A percentile compares a stretch with the other conserved stretches of the same genome.
phyloP scores from a whole-genome alignment of 2,888 invertebrate genomes.

The Gari tellinella region DNA sequence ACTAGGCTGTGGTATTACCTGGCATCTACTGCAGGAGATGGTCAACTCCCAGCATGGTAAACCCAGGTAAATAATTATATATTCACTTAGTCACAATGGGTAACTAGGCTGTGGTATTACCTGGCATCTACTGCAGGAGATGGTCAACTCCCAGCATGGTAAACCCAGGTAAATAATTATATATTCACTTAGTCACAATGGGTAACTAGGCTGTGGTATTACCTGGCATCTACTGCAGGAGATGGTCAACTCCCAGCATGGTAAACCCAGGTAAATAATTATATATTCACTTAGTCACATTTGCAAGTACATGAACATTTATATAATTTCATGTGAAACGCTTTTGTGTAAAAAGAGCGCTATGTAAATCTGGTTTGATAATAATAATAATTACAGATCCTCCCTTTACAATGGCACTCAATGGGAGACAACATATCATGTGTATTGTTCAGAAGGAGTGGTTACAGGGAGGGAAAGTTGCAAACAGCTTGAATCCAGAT shows the following conservation, averaged over 20 bases:
- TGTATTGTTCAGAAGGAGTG: too few relatives aligned
- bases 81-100: background rate
- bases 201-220: too few relatives aligned
- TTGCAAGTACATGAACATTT: too few relatives aligned
- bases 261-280: constrained; percentile 72
- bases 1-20: constrained; percentile 83
- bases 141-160: constrained; percentile 75
- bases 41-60: constrained; percentile 72
- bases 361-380: too few relatives aligned
- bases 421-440: too few relatives aligned
- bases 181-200: background rate
- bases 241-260: constrained; percentile 75
- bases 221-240: constrained; percentile 83
- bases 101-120: constrained; percentile 83
- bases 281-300: background rate
- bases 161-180: constrained; percentile 70
- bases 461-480: too few relatives aligned
- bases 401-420: too few relatives aligned
- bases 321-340: too few relatives aligned
- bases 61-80: constrained; percentile 70
- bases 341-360: too few relatives aligned
- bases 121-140: constrained; percentile 83
- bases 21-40: constrained; percentile 82
- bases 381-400: too few relatives aligned
- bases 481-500: too few relatives aligned